These are phyloP conservation scores for Ceratina australensis DNA, from an alignment of 1,140 invertebrate genomes.

Conservation along the genomic window DNA sequence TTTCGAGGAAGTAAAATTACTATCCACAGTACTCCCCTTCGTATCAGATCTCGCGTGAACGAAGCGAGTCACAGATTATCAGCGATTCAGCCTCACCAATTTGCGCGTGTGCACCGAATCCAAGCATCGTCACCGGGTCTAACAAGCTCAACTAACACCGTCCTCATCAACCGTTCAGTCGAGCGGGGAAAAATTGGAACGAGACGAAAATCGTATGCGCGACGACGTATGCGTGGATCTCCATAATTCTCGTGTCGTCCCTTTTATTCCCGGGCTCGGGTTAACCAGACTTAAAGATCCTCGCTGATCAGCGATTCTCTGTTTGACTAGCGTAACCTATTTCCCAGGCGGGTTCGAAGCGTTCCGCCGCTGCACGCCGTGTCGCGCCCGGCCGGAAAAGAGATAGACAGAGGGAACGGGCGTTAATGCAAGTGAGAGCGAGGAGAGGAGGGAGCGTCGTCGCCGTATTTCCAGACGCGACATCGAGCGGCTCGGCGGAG, in stretches of 20 bases:
- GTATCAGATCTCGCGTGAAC: not conserved
- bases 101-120: not conserved
- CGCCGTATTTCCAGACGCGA: slow-evolving; percentile 36
- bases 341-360: slow-evolving; percentile 15
- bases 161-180: not conserved
- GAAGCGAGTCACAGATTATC: not conserved
- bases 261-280: slow-evolving; percentile 11
- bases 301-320: slow-evolving; percentile 31
- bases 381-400: not conserved
- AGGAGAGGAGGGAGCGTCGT: not conserved
- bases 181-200: slow-evolving; percentile 2
- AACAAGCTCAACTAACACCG: slow-evolving; percentile 23
- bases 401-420: not conserved
- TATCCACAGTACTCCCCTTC: not conserved
- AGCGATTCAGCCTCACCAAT: not conserved
- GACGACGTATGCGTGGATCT: slow-evolving; percentile 1
- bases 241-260: slow-evolving; percentile 16
- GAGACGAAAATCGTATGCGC: slow-evolving; percentile 7
- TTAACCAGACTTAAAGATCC: slow-evolving; percentile 23
- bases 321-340: slow-evolving; percentile 36
- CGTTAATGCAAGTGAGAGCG: too few relatives aligned
- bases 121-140: not conserved
- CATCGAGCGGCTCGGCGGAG: not conserved
- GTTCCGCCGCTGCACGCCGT: not conserved
- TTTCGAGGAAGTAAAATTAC: too few relatives aligned